phyloP scores from a whole-genome alignment of 2,797 vertebrate genomes.

The Oreochromis mossambicus region DNA sequence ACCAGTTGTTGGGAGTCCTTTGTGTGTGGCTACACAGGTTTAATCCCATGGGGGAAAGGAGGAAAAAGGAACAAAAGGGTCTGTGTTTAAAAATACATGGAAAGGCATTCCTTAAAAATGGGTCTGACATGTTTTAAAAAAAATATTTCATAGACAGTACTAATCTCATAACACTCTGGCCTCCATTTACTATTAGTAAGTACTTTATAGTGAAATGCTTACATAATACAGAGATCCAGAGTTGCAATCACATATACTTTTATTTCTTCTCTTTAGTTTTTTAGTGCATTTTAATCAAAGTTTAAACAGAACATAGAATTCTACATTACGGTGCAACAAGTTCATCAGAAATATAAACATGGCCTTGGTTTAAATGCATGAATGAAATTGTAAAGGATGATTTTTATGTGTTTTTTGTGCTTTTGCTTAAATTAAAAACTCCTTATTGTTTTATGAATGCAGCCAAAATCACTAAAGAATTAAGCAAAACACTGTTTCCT shows the following conservation, averaged over 20 bases:
- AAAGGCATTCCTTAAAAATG: neutral
- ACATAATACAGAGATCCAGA: neutral
- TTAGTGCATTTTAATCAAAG: neutral
- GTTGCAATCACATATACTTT: neutral
- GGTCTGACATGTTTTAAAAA: neutral
- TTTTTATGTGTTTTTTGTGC: neutral
- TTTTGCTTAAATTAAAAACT: neutral
- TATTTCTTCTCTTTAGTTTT: neutral
- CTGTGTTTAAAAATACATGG: neutral
- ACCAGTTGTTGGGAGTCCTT: neutral
- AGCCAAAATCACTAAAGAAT: conserved; percentile 18
- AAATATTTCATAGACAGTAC: neutral
- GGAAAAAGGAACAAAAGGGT: neutral
- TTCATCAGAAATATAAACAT: neutral
- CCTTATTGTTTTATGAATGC: neutral
- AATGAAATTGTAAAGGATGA: neutral
- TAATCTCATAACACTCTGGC: neutral
- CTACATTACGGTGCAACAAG: neutral
- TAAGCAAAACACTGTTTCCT: conserved; percentile 23
- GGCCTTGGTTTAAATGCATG: neutral
- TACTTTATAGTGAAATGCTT: neutral
- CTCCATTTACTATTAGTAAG: neutral
- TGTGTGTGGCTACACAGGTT: neutral
- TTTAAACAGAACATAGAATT: neutral
- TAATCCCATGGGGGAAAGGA: neutral